Evolutionary conservation across 2,888 invertebrate species (phyloP).

Genomic region (Callosobruchus maculatus): DNA sequence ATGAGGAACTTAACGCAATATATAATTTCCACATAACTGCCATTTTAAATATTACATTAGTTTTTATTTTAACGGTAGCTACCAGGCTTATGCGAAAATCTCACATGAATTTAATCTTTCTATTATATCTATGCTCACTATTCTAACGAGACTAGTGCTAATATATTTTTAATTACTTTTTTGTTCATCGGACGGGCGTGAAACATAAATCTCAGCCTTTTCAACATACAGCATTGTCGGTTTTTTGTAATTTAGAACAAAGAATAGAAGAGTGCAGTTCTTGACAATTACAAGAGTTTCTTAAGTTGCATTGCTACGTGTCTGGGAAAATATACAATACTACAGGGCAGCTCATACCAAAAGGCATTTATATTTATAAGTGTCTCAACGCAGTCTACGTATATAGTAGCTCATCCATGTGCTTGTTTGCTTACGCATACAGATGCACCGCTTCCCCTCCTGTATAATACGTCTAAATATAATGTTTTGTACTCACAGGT

Average conservation of each 20-base stretch:
- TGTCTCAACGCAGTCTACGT: too few species aligned
- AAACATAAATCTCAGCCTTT: background rate
- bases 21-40: background rate
- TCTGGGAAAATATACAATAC: background rate
- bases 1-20: too few species aligned
- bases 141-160: background rate
- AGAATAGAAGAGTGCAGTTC: background rate
- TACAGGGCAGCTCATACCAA: background rate
- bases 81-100: background rate
- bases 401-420: too few species aligned
- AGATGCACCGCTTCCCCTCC: too few species aligned
- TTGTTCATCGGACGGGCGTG: background rate
- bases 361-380: too few species aligned
- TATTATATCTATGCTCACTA: background rate
- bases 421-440: too few species aligned
- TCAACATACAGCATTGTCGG: background rate
- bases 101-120: background rate
- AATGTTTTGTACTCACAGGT: too few species aligned
- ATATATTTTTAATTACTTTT: background rate
- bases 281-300: background rate
- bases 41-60: background rate
- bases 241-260: background rate
- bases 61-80: background rate
- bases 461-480: too few species aligned
- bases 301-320: background rate